Conservation (phyloP, 53 echinoderm and acorn worm genomes). For the Arbacia lixula region DNA sequence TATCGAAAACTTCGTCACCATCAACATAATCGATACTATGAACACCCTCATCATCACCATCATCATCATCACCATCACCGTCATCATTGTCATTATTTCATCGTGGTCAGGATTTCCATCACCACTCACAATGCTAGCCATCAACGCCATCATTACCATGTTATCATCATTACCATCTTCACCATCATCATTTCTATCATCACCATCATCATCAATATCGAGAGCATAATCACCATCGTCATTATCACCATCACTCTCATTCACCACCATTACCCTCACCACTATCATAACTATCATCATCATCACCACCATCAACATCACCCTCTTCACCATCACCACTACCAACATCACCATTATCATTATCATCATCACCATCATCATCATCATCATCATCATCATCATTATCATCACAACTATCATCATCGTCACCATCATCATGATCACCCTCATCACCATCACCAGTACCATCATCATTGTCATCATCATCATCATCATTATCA, state of each 20-base stretch:
- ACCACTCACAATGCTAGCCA: too few species aligned
- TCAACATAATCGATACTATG: too few species aligned
- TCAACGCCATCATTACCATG: too few species aligned
- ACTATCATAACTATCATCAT: background rate
- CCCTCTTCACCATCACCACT: background rate
- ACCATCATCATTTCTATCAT: background rate
- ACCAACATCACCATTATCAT: background rate
- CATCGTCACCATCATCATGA: background rate
- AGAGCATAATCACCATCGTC: background rate
- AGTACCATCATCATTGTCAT: background rate
- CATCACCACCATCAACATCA: background rate
- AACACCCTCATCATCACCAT: too few species aligned
- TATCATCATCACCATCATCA: background rate
- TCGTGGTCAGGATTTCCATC: too few species aligned
- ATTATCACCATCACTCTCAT: background rate
- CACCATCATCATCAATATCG: background rate
- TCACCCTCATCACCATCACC: background rate
- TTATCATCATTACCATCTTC: background rate
- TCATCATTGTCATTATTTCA: too few species aligned
- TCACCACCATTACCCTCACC: background rate
- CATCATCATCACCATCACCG: too few species aligned
- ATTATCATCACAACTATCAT: background rate
- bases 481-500: background rate
- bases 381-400: background rate
- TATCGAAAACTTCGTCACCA: too few species aligned